Conservation (phyloP, 2,888 invertebrate species). For the Petrophora chlorosata region DNA sequence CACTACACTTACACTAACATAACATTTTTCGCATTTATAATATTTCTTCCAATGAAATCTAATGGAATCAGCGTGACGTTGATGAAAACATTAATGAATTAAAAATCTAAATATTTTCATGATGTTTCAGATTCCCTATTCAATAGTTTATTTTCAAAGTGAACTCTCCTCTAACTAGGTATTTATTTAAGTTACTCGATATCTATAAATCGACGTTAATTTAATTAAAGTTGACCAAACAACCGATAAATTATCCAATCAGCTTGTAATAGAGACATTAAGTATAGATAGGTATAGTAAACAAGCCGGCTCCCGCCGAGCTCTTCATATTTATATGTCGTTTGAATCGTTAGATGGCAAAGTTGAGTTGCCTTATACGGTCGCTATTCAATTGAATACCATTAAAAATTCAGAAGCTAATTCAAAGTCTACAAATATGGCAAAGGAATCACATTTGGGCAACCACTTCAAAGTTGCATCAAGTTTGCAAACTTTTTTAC, state of each 20-base stretch:
- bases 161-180: background rate
- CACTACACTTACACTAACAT: too few relatives aligned
- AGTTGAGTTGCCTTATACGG: slow-evolving; percentile 11
- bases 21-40: too few relatives aligned
- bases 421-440: slow-evolving; percentile 1
- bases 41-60: too few relatives aligned
- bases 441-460: slow-evolving; percentile 1
- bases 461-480: too few relatives aligned
- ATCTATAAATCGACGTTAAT: slow-evolving; percentile 6
- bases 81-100: too few relatives aligned
- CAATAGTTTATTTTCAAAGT: too few relatives aligned
- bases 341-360: slow-evolving; percentile 16
- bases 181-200: background rate
- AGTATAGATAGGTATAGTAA: slow-evolving; percentile 8
- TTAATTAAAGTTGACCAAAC: slow-evolving; percentile 9
- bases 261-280: slow-evolving; percentile 19
- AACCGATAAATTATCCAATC: slow-evolving; percentile 13
- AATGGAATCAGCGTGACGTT: too few relatives aligned
- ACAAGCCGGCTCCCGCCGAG: slow-evolving; percentile 12
- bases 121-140: too few relatives aligned
- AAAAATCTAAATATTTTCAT: too few relatives aligned
- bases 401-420: slow-evolving; percentile 10
- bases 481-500: too few relatives aligned
- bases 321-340: slow-evolving; percentile 12
- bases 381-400: slow-evolving; percentile 10